Base-by-base conservation (phyloP, 2,113 vertebrate species). In the Variabilichromis moorii region DNA sequence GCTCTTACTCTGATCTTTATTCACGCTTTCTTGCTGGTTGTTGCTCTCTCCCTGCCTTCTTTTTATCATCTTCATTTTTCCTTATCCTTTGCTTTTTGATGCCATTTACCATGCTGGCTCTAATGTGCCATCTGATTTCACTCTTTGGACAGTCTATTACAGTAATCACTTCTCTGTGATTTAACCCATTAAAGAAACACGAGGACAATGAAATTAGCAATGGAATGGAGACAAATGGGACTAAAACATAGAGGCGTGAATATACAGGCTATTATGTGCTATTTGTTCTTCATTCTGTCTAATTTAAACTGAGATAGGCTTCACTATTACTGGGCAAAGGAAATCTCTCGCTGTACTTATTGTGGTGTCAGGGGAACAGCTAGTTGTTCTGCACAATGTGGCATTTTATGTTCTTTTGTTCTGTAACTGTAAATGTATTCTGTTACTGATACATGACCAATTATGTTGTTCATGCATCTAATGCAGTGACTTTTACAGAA, bases 11-110 rank as follows among this genome's bases (percentile, higher is more conserved):
- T 54, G 24, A 50, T 40, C 50, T 96, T 7, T n/a, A 26, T 28
- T 35, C 19, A 35, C 42, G n/a, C 97, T 97, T 80, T 6, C 24
- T 51, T 66, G 26, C 55, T 37, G 28, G 40, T 47, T 47, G 40
- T 6, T 76, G 63, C 71, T 12, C 33, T 81, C 47, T 78, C 28
- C 4, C 2, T 13, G 5, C 7, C 37, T 35, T 80, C 63, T 45
- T 6, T 84, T 54, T 28, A 13, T 50, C 14, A 19, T 33, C 53
- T 53, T 28, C 1, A 35, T 37, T 51, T 51, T 31, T 47, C 26
- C 42, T 50, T 12, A 35, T 37, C 82, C 42, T 80, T 17, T 28
- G 12, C 61, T 50, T 47, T 57, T 59, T 28, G 3, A 80, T 24
- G 28, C n/a, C 14, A 37, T 45, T 57, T 12, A 31, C 51, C n/a